Base-by-base conservation (phyloP, 1,140 invertebrate species). In the Cotesia typhae region DNA sequence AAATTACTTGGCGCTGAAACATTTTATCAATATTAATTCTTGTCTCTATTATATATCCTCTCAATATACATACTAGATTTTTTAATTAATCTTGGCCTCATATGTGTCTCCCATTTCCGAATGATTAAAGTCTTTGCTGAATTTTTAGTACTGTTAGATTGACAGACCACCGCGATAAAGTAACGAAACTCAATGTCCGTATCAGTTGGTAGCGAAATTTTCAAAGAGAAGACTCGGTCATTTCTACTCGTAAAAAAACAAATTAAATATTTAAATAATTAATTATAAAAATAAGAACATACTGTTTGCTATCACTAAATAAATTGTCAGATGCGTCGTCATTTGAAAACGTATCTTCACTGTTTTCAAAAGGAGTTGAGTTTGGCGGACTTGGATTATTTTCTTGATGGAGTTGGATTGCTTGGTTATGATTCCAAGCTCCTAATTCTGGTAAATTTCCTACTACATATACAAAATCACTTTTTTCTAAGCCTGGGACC, bases 81-180 rank as follows among this genome's bases (percentile, higher is more conserved):
- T 73, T 81, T 83, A 68, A 93, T 89, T 28, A 83, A 70, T 67
- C 95, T 86, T 51, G 95, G 92, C 67, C 87, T 85, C 70, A 94
- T 86, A 79, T 94, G 91, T 6, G 94, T 94, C 85, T 98, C 95
- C 95, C 95, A 97, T 75, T 88, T 89, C 14, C 93, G 89, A 12
- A 96, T 90, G 60, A 95, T 88, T 5, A 93, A 78, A 73, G 89
- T 86, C 84, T 89, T 87, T 12, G 86, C 81, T 70, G 80, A 80
- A 74, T 89, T 83, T 74, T 90, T 87, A 77, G 86, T 87, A 57
- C 81, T 79, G 72, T 86, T 86, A n/a, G 82, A 80, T 53, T 85
- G 78, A 74, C 85, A 87, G 75, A 85, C 81, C 9, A 90, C 81
- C 63, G 89, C 85, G 66, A 95, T 89, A 78, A 92, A 92, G 85